Percentiles rank a stretch among this genome's conserved stretches.
These are phyloP conservation scores for Epinephelus awoara DNA, from an alignment of 2,797 vertebrate species.

Conservation along the genomic window DNA sequence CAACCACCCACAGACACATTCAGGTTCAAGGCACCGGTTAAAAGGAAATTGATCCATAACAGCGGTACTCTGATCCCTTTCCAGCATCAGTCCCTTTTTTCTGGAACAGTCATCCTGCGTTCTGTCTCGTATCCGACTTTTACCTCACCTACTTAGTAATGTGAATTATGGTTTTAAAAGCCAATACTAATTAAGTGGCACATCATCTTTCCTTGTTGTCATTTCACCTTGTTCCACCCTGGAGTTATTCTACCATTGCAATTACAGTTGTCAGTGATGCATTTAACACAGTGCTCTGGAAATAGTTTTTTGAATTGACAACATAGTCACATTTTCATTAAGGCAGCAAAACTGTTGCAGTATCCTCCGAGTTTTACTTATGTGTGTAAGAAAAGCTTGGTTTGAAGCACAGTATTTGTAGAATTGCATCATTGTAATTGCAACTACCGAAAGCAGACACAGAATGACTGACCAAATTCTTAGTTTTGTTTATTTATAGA, in stretches of 20 bases:
- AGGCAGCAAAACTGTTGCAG: background rate
- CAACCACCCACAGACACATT: background rate
- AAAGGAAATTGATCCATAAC: constrained; percentile 6
- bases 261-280: constrained; percentile 7
- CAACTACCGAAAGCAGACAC: too few species aligned
- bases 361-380: background rate
- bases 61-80: background rate
- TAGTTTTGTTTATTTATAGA: constrained; percentile 47
- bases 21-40: background rate
- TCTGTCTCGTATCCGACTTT: background rate
- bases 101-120: background rate
- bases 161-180: constrained; percentile 20
- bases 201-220: background rate
- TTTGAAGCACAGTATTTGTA: background rate
- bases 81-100: background rate
- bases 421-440: background rate
- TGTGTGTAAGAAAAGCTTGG: background rate
- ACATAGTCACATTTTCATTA: background rate
- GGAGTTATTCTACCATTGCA: constrained; percentile 1
- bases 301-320: constrained; percentile 7
- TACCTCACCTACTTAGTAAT: constrained; percentile 2
- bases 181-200: background rate
- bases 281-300: constrained; percentile 4
- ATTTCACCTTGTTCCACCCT: background rate
- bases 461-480: constrained; percentile 9